Evolutionary conservation across 2,797 vertebrate species (phyloP), one percentile per base, ranked within the genome.

Genomic region (Typhlichthys subterraneus): DNA sequence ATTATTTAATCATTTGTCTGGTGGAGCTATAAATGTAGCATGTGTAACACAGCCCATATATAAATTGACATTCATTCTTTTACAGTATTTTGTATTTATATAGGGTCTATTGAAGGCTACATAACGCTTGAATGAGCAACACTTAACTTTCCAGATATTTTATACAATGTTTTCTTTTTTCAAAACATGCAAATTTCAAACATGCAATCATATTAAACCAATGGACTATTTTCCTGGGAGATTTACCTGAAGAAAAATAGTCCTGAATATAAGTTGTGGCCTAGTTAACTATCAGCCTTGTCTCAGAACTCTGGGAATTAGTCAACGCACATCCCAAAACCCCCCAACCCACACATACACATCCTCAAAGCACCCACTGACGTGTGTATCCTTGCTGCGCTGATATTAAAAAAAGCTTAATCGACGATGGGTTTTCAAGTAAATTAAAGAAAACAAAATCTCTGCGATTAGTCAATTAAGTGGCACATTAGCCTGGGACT

Each of bases 361-460:
- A 84, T 80, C 88, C 85, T 85, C 87, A 77, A 86, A 73, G 80
- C 81, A 80, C 70, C 74, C 61, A 65, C 82, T 77, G 65, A 79
- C 82, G 83, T 84, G 81, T 81, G 88, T 81, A 64, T 67, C 82
- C 83, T 81, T 77, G 88, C 85, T 80, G 73, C 70, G 64, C 71
- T 81, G 75, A 87, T 83, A 88, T 89, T 89, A 19, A 90, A 92
- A 29, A 93, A 92, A 89, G 88, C 88, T 90, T 88, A 88, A 80
- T 86, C 74, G 73, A 67, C 76, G 70, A 88, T 83, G 85, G 85
- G 90, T 93, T 93, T 92, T 90, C 88, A 86, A 93, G 88, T 91
- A 93, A 93, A 94, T 92, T 85, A 92, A 81, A 92, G 90, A 93
- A 93, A 94, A 93, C 92, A 93, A 93, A 92, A 93, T 93, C 89